A percentile compares a stretch with the other conserved stretches of the same genome.
Evolutionary conservation across 2,888 invertebrate species (phyloP).

Genomic region (Ametastegia equiseti): DNA sequence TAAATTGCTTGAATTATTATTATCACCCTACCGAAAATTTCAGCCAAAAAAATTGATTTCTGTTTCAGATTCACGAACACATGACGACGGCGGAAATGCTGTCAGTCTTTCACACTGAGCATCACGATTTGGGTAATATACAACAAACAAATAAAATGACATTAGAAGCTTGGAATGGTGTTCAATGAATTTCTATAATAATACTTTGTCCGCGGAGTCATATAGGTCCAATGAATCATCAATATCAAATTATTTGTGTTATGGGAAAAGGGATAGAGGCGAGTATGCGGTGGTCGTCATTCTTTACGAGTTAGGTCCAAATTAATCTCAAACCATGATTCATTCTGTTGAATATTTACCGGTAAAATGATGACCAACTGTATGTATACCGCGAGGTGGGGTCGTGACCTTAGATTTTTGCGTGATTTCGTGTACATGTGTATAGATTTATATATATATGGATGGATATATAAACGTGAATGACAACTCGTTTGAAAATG

Average conservation of each 20-base stretch:
- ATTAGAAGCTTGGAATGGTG: not conserved
- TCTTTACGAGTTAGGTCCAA: conserved; percentile 59
- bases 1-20: not conserved
- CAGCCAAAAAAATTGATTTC: conserved; percentile 58
- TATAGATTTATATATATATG: not conserved
- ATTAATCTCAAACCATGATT: conserved; percentile 62
- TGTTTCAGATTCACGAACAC: conserved; percentile 91
- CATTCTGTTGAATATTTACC: conserved; percentile 56
- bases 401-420: conserved; percentile 30
- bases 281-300: conserved; percentile 50
- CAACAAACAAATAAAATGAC: conserved; percentile 4
- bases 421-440: not conserved
- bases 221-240: conserved; percentile 31
- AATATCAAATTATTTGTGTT: not conserved
- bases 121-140: conserved; percentile 81
- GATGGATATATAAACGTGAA: not conserved
- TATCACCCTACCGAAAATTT: not conserved
- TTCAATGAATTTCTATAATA: not conserved
- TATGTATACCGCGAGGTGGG: not conserved
- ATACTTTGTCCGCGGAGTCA: not conserved
- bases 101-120: conserved; percentile 90
- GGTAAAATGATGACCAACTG: not conserved
- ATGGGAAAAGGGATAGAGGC: conserved; percentile 50
- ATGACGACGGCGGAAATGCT: conserved; percentile 91
- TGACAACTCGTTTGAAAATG: conserved; percentile 1